Conservation (phyloP, 2,113 vertebrate species). For the Nanorana parkeri region DNA sequence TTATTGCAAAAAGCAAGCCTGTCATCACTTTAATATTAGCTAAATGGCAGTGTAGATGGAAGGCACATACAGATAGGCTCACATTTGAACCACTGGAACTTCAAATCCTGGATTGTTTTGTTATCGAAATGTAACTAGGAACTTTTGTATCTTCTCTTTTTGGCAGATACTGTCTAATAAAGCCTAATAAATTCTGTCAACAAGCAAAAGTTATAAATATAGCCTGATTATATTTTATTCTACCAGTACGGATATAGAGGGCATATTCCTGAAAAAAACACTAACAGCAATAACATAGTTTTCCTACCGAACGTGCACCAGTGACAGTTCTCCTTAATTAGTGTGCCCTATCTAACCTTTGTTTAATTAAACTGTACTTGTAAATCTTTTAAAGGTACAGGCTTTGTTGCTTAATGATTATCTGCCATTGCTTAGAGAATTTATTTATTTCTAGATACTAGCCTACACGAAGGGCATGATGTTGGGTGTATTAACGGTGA, state of each 20-base stretch:
- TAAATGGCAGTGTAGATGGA: too few relatives aligned
- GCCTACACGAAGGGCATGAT: neutral
- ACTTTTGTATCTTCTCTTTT: too few relatives aligned
- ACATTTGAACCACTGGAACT: too few relatives aligned
- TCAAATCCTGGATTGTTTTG: too few relatives aligned
- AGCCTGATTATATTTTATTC: constrained; percentile 7
- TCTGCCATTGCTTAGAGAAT: neutral
- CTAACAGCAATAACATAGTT: neutral
- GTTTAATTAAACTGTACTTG: constrained; percentile 39
- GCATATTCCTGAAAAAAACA: neutral
- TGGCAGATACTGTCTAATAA: neutral
- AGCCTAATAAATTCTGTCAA: neutral
- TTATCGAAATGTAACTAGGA: too few relatives aligned
- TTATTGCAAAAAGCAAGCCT: too few relatives aligned
- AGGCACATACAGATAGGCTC: too few relatives aligned
- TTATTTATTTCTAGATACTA: constrained; percentile 3
- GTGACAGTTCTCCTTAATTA: constrained; percentile 38
- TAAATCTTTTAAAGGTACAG: constrained; percentile 37
- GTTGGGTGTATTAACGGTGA: neutral
- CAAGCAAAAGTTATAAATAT: neutral
- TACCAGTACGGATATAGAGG: neutral
- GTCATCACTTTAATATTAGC: too few relatives aligned
- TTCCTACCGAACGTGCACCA: neutral
- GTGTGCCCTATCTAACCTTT: constrained; percentile 10
- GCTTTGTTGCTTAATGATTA: constrained; percentile 16